Evolutionary conservation across 1,140 invertebrate species (phyloP), one percentile per base, ranked within the genome.

Genomic region (Pollicipes pollicipes): DNA sequence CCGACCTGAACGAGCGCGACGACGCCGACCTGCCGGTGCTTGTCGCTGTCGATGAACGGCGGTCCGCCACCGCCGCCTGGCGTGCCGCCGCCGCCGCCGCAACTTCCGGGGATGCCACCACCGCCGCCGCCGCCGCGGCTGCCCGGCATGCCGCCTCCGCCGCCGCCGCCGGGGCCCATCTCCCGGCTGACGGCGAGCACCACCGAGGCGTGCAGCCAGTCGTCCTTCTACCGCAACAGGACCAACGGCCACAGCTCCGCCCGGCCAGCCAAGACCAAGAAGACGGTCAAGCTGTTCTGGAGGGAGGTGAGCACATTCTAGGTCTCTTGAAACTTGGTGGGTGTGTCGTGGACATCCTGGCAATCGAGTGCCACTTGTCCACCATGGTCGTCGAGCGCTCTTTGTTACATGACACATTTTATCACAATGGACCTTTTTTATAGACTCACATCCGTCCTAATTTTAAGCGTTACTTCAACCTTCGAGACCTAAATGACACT

Each of bases 211-310:
- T 10, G 63, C 17, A 66, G 13, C 1, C n/a, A 66, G 27, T 27
- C 27, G n/a, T 27, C 64, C 3, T 29, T 28, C 28, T 66, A 27
- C 8, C 3, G 8, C 3, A 66, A 66, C 64, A 29, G 64, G n/a
- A 66, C 64, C 64, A 29, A 66, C 64, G n/a, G 64, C 64, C 27
- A 4, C 8, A 21, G 6, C 17, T 1, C 2, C n/a, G 28, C 28
- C 2, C n/a, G 8, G 27, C 64, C n/a, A n/a, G 64, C 64, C 2
- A 66, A 66, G 27, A 66, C n/a, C 64, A 66, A 29, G 28, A 98
- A 98, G 80, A 98, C 96, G n/a, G 89, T 98, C 6, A 97, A 97
- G 82, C 82, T 99, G n/a, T 98, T 99, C 80, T 99, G 97, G 97
- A 91, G 91, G 78, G 93, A 98, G 82, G 81, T 85, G 4, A 79